Conservation (phyloP, 1,140 invertebrate species). For the Ridgeia piscesae region DNA sequence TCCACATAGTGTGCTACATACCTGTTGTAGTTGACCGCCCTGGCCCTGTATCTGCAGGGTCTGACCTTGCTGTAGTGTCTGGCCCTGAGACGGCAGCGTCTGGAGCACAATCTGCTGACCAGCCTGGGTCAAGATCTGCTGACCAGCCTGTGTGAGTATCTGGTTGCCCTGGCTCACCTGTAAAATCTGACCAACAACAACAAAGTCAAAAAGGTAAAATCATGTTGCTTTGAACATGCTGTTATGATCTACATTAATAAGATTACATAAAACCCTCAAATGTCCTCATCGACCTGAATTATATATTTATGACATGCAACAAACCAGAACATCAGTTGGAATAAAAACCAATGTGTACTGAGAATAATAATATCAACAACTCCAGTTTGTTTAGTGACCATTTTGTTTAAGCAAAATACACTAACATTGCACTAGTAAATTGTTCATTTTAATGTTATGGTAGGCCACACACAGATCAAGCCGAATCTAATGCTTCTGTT, state of each 20-base stretch:
- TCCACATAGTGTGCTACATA: not conserved
- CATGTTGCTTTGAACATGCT: too few species aligned
- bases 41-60: not conserved
- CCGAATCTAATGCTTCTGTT: not conserved
- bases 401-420: not conserved
- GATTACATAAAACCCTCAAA: not conserved
- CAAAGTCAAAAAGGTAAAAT: not conserved
- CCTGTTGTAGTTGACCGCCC: not conserved
- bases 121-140: not conserved
- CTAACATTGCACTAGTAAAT: not conserved
- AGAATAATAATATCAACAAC: not conserved
- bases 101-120: conserved; percentile 12
- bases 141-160: not conserved
- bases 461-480: too few species aligned
- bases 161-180: conserved; percentile 8
- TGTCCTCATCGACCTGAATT: too few species aligned
- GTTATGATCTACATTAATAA: not conserved
- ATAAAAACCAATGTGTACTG: not conserved
- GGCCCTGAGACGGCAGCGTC: not conserved
- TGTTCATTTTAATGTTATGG: not conserved
- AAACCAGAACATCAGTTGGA: too few species aligned
- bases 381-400: not conserved
- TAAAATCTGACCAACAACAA: not conserved
- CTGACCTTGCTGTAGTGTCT: not conserved
- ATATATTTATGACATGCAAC: too few species aligned